Conservation (phyloP, 2,888 invertebrate species). For the Yponomeuta cagnagella region DNA sequence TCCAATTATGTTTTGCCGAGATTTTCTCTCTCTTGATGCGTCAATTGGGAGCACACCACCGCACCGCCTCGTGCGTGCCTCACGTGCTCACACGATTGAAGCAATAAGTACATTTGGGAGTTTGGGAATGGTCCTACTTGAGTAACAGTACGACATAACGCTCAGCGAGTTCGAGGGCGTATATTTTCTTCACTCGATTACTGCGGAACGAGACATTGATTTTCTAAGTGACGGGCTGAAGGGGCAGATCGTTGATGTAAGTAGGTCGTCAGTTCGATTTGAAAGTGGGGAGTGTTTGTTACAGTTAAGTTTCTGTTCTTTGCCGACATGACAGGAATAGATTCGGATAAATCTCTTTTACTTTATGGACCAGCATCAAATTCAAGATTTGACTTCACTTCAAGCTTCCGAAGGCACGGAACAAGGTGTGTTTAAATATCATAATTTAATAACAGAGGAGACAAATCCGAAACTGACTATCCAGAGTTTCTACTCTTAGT, state of each 20-base stretch:
- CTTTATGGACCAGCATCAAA: too few relatives aligned
- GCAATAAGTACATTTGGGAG: conserved; percentile 1
- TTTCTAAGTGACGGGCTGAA: not conserved
- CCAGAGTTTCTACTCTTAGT: too few relatives aligned
- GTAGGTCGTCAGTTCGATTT: not conserved
- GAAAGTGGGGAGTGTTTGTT: not conserved
- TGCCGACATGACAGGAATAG: too few relatives aligned
- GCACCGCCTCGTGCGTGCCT: not conserved
- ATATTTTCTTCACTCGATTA: not conserved
- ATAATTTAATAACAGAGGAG: too few relatives aligned
- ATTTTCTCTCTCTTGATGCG: not conserved
- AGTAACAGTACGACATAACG: not conserved
- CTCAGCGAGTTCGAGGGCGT: not conserved
- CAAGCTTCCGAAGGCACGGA: too few relatives aligned
- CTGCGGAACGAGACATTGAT: not conserved
- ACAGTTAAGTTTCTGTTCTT: too few relatives aligned
- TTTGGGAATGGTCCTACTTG: not conserved
- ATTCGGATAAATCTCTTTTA: too few relatives aligned
- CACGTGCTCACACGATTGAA: not conserved
- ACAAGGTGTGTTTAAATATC: too few relatives aligned
- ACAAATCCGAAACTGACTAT: too few relatives aligned
- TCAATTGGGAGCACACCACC: not conserved
- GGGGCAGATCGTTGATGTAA: not conserved
- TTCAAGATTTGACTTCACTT: too few relatives aligned
- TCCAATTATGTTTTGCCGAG: too few relatives aligned